Evolutionary conservation across 2,888 invertebrate species (phyloP), one percentile per base, ranked within the genome.

Genomic region (Xanthia togata): DNA sequence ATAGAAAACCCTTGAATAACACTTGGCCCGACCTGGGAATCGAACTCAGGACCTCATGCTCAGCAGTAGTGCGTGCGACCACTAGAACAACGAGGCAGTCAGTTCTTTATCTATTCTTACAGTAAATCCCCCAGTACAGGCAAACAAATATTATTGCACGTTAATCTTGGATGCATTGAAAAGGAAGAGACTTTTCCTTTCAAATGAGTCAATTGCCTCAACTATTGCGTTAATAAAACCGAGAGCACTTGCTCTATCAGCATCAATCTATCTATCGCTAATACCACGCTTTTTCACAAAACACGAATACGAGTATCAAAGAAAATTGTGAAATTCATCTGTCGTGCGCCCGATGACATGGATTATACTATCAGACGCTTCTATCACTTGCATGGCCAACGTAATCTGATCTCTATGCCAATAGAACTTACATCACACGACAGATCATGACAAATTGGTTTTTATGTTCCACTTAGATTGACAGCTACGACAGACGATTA

Each of bases 311-410:
- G 79, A 75, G 69, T 83, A 76, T 78, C 67, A 31, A 78, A 73
- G 76, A 80, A 84, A 88, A 87, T 90, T 89, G 82, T 84, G 90
- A 87, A 91, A 91, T 88, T 78, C 83, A 88, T 86, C 86, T 70
- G 78, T 87, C 89, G 87, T 89, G 87, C 84, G 82, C 74, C 74
- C 73, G 89, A 91, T 91, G 91, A 91, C 90, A 91, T 72, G 76
- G 85, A 88, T 91, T 81, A 83, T 76, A 35, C 63, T 88, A 89
- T 86, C 89, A 75, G 76, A 81, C 74, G 75, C 78, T 83, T 79
- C 84, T 81, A 84, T 88, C 84, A 88, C n/a, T 73, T 47, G 41
- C 72, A 70, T 71, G 35, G 3, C 83, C 85, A 74, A 62, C 26
- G 60, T 47, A 44, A 81, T 63, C 74, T 59, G 62, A 79, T 78